A percentile compares a stretch with the other conserved stretches of the same genome.
Evolutionary conservation across 2,888 invertebrate genomes (phyloP).

Genomic region (Caenorhabditis sulstoni): DNA sequence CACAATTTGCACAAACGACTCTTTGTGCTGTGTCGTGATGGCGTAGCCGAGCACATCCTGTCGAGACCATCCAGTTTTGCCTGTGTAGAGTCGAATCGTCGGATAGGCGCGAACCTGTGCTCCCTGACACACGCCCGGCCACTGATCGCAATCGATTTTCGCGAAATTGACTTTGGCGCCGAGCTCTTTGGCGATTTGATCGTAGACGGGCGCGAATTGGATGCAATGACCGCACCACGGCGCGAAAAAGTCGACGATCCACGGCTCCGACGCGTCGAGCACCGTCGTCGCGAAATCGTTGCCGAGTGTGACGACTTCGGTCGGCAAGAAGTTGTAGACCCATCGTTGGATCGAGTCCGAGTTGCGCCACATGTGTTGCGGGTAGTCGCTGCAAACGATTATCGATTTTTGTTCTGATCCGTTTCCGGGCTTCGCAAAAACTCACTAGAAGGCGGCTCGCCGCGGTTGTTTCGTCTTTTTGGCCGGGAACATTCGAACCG

Average conservation of each 20-base stretch:
- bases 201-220: slow-evolving; percentile 86
- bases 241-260: slow-evolving; percentile 82
- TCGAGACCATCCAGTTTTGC: slow-evolving; percentile 63
- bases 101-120: slow-evolving; percentile 84
- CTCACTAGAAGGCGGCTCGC: slow-evolving; percentile 62
- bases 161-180: slow-evolving; percentile 84
- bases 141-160: slow-evolving; percentile 86
- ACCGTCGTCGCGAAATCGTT: slow-evolving; percentile 80
- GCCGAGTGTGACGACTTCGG: slow-evolving; percentile 78
- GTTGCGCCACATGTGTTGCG: slow-evolving; percentile 85
- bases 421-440: slow-evolving; percentile 23
- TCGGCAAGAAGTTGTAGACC: slow-evolving; percentile 85
- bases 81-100: slow-evolving; percentile 83
- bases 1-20: slow-evolving; percentile 63
- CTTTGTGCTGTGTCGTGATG: slow-evolving; percentile 69
- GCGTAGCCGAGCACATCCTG: slow-evolving; percentile 68
- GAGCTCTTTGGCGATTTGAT: slow-evolving; percentile 85
- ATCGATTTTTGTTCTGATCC: neutral
- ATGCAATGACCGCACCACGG: slow-evolving; percentile 85
- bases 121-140: slow-evolving; percentile 83
- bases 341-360: slow-evolving; percentile 85
- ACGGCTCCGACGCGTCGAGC: slow-evolving; percentile 83
- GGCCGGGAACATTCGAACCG: slow-evolving; percentile 85
- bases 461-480: slow-evolving; percentile 79
- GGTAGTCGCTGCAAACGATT: slow-evolving; percentile 73